phyloP scores from a whole-genome alignment of 2,113 vertebrate genomes.

The Lampris incognitus region DNA sequence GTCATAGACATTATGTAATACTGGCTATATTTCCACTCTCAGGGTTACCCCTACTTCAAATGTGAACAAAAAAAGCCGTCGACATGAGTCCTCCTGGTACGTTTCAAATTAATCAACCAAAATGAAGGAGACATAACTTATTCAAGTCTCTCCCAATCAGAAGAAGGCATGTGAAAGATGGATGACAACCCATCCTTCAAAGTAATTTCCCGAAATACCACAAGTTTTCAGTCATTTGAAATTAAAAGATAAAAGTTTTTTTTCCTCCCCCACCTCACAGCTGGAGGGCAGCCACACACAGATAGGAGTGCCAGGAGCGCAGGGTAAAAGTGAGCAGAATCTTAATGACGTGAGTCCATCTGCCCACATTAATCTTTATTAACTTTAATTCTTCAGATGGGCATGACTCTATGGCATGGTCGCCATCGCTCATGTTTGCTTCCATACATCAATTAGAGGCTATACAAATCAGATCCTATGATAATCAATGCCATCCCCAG shows the following conservation, averaged over 20 bases:
- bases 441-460: constrained; percentile 77
- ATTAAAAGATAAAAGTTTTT: constrained; percentile 63
- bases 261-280: constrained; percentile 34
- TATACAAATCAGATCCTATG: constrained; percentile 63
- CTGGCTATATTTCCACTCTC: no score
- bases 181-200: constrained; percentile 43
- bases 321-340: constrained; percentile 69
- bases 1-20: no score
- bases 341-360: constrained; percentile 72
- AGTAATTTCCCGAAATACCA: constrained; percentile 27
- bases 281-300: constrained; percentile 73
- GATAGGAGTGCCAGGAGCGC: constrained; percentile 61
- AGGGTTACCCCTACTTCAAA: no score
- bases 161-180: constrained; percentile 27
- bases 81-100: no score
- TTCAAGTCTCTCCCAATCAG: constrained; percentile 30
- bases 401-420: constrained; percentile 56
- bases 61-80: no score
- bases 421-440: constrained; percentile 76
- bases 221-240: constrained; percentile 67
- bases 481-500: constrained; percentile 69
- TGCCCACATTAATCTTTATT: constrained; percentile 77
- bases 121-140: constrained; percentile 16
- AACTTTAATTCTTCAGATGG: constrained; percentile 75
- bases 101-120: constrained; percentile 24